A percentile compares a stretch with the other conserved stretches of the same genome.
Conservation (phyloP, 2,113 vertebrate species). For the Sialia sialis region DNA sequence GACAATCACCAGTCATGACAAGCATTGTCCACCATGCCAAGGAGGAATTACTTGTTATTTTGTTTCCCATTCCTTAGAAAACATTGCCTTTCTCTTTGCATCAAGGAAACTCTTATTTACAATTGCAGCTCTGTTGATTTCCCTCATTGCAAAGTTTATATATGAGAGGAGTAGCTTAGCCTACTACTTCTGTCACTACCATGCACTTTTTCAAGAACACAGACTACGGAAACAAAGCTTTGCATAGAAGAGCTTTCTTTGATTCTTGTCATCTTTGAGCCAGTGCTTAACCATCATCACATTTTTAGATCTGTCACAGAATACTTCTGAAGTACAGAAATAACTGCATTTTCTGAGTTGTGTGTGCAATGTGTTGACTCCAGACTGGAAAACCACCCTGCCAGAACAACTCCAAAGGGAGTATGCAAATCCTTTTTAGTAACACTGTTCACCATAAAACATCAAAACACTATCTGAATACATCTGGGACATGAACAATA, state of each 20-base stretch:
- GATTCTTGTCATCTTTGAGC: constrained; percentile 41
- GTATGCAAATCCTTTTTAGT: constrained; percentile 28
- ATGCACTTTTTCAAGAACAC: neutral
- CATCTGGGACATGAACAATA: constrained; percentile 28
- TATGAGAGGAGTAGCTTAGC: neutral
- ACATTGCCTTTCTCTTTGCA: neutral
- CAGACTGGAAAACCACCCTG: constrained; percentile 27
- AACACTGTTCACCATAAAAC: constrained; percentile 13
- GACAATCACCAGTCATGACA: neutral
- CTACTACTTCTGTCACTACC: neutral
- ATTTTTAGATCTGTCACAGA: constrained; percentile 41
- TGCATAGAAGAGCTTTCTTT: constrained; percentile 16
- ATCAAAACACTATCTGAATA: constrained; percentile 27
- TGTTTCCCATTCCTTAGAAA: neutral
- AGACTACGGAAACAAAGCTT: constrained; percentile 20
- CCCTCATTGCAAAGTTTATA: neutral
- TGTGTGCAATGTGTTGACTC: neutral
- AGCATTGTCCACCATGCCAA: neutral
- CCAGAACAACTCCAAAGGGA: constrained; percentile 42
- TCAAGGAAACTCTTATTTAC: constrained; percentile 1
- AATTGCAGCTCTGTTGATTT: neutral
- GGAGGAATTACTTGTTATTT: neutral
- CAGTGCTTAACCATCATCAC: constrained; percentile 9
- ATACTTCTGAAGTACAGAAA: constrained; percentile 41
- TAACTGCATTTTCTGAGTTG: neutral